Conservation (phyloP, 2,113 vertebrate species). For the Pteronura brasiliensis region DNA sequence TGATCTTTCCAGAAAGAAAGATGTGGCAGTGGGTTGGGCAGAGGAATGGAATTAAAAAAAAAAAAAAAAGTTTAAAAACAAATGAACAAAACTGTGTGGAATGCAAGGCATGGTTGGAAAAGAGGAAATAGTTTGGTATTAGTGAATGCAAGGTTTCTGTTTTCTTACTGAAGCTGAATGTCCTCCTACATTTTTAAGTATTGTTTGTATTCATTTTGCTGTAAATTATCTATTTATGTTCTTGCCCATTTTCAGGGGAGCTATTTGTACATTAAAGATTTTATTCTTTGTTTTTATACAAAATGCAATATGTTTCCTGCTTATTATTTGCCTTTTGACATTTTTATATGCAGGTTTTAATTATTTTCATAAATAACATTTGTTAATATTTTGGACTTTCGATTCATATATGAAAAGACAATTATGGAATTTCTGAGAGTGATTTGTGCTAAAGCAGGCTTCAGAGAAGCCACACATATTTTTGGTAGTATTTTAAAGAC, state of each 20-base stretch:
- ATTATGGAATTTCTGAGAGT: background rate
- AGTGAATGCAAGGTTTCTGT: background rate
- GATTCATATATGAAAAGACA: background rate
- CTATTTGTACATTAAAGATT: background rate
- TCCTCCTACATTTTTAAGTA: background rate
- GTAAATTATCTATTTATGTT: background rate
- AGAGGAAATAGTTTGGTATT: background rate
- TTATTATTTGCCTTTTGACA: constrained; percentile 5
- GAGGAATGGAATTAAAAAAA: background rate
- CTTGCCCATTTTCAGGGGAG: background rate
- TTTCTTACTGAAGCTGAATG: background rate
- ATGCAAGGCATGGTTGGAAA: background rate
- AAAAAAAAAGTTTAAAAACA: background rate
- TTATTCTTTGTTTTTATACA: background rate
- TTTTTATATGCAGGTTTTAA: background rate
- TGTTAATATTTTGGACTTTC: background rate
- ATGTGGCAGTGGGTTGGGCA: background rate
- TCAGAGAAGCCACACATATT: background rate
- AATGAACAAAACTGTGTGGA: background rate
- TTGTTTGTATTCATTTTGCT: background rate
- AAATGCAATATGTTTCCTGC: background rate
- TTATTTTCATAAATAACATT: background rate
- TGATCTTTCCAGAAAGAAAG: background rate
- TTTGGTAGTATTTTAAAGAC: background rate
- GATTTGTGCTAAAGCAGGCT: background rate